These are phyloP conservation scores for Drosophila lacertosa DNA, from an alignment of 1,140 invertebrate genomes.

Conservation along the genomic window DNA sequence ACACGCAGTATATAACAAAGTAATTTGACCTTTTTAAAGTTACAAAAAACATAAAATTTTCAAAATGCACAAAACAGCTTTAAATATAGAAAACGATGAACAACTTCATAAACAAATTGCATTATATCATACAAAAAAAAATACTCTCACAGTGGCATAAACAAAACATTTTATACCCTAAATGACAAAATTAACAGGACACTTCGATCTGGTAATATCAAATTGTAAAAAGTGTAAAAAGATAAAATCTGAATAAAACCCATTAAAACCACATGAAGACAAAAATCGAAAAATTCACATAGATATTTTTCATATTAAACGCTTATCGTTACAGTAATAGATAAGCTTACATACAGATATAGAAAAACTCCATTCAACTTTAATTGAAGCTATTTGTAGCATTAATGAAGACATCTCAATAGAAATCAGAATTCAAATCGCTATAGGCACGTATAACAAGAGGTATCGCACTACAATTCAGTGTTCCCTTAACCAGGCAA, in stretches of 20 bases:
- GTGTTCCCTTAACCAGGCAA: not conserved
- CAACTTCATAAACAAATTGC: conserved; percentile 7
- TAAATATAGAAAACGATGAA: not conserved
- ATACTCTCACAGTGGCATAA: not conserved
- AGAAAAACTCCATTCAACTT: not conserved
- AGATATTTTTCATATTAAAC: too few relatives aligned
- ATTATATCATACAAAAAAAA: too few relatives aligned
- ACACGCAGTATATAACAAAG: not conserved
- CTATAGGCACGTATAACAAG: not conserved
- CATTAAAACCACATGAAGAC: not conserved
- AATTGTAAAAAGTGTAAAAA: conserved; percentile 4
- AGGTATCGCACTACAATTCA: not conserved
- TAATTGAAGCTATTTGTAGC: not conserved
- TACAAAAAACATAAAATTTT: conserved; percentile 7
- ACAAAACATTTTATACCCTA: not conserved
- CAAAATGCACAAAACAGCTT: conserved; percentile 10
- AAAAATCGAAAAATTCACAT: too few relatives aligned
- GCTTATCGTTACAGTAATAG: too few relatives aligned
- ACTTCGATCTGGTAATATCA: not conserved
- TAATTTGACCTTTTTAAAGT: not conserved
- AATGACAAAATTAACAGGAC: conserved; percentile 5
- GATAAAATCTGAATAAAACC: not conserved
- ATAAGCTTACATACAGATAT: too few relatives aligned
- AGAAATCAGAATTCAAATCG: too few relatives aligned
- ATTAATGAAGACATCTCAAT: too few relatives aligned